Evolutionary conservation across 2,888 invertebrate species (phyloP).

Genomic region (Ornithoptera alexandrae): DNA sequence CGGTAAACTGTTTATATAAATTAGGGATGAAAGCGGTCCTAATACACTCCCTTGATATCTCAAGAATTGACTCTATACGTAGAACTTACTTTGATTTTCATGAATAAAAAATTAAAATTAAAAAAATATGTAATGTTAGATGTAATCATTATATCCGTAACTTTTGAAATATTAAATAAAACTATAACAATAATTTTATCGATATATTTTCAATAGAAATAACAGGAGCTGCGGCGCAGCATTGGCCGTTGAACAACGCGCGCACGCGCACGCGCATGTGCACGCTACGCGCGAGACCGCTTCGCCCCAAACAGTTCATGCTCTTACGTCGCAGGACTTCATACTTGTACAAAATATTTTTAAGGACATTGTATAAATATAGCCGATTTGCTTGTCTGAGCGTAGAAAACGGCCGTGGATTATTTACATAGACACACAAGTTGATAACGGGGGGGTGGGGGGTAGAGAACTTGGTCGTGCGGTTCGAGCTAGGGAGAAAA

Average conservation of each 20-base stretch:
- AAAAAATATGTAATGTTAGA: too few relatives aligned
- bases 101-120: too few relatives aligned
- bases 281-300: not conserved
- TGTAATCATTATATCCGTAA: too few relatives aligned
- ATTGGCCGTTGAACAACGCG: not conserved
- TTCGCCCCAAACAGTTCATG: not conserved
- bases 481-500: conserved; percentile 30
- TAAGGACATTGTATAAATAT: conserved; percentile 30
- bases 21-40: too few relatives aligned
- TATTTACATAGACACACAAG: too few relatives aligned
- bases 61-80: too few relatives aligned
- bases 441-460: conserved; percentile 22
- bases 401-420: too few relatives aligned
- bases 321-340: not conserved
- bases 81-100: too few relatives aligned
- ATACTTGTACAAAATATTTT: conserved; percentile 19
- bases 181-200: conserved; percentile 34
- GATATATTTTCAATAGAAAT: conserved; percentile 59
- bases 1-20: too few relatives aligned
- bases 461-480: conserved; percentile 32
- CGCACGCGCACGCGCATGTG: conserved; percentile 7
- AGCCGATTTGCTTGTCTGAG: too few relatives aligned
- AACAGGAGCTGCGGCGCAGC: conserved; percentile 45
- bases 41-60: too few relatives aligned
- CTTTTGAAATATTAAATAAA: too few relatives aligned